Evolutionary conservation across 2,797 vertebrate species (phyloP), one percentile per base, ranked within the genome.

Genomic region (Myiotriccus ornatus): DNA sequence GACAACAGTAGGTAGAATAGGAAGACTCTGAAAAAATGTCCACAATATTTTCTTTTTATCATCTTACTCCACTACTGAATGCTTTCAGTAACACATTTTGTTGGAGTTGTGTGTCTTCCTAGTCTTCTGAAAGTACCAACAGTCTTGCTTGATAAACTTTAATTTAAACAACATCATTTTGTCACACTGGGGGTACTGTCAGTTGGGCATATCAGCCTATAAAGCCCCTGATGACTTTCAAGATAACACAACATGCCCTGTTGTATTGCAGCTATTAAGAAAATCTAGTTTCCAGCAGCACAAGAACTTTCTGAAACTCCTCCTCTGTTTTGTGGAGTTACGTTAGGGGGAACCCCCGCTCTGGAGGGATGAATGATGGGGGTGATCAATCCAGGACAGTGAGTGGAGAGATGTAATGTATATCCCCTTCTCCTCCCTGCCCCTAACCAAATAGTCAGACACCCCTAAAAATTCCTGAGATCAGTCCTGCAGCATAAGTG

Each of bases 301-400:
- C 1, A 10, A 46, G 30, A 53, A 9, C 20, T 87, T 79, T 67
- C 59, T 84, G 67, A 87, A 92, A 55, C 21, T 74, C 35, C n/a
- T 57, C 5, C 27, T 4, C 65, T 82, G 39, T 21, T 60, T 55
- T 5, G 4, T 32, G 41, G 28, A 12, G 6, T 41, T 70, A 43
- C 0, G 0, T 10, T 9, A 2, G 9, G 16, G 14, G 14, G 12
- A 5, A 64, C 49, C 28, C 14, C 32, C 69, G n/a, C 13, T 67
- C 27, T 30, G 17, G 1, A 2, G 15, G 2, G 4, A 34, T 37
- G 49, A 67, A 16, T 0, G 0, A 21, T 37, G 2, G 4, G 14
- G 14, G 3, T 3, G 5, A 37, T 64, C 1, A 4, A 11, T 60
- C 25, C 7, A 18, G 55, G 43, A 35, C 18, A 44, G 43, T n/a